Percentiles rank a stretch among this genome's conserved stretches.
Evolutionary conservation across 2,888 invertebrate genomes (phyloP).

Genomic region (Cephalotes varians): DNA sequence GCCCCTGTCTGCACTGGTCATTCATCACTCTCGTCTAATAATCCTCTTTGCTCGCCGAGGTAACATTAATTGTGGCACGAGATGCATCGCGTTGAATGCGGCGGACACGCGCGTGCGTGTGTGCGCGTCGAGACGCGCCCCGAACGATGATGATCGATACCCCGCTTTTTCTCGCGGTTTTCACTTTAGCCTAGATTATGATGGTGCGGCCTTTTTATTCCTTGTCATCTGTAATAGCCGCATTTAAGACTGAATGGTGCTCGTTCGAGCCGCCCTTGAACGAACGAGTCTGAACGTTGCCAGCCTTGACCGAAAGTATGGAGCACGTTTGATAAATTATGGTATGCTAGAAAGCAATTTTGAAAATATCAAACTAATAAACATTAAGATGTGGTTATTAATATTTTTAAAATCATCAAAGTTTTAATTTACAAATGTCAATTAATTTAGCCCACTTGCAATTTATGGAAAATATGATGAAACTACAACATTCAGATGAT

Average conservation of each 20-base stretch:
- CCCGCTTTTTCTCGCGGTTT: constrained; percentile 50
- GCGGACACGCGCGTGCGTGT: constrained; percentile 27
- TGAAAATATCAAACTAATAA: background rate
- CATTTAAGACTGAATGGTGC: constrained; percentile 43
- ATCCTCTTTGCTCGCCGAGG: constrained; percentile 76
- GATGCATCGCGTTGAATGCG: constrained; percentile 53
- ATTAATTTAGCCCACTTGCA: background rate
- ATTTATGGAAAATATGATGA: background rate
- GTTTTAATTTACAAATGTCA: background rate
- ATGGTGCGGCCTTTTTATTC: constrained; percentile 19
- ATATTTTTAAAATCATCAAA: background rate
- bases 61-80: constrained; percentile 75
- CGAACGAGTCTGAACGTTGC: constrained; percentile 16
- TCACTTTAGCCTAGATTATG: constrained; percentile 49
- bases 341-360: too few species aligned
- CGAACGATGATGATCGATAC: constrained; percentile 48
- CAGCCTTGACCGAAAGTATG: constrained; percentile 18
- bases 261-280: constrained; percentile 26
- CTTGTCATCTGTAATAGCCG: constrained; percentile 36
- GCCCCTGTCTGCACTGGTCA: constrained; percentile 70
- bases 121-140: constrained; percentile 36
- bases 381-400: background rate
- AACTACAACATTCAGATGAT: too few species aligned
- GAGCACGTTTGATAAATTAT: constrained; percentile 32
- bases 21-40: constrained; percentile 82